Percentiles rank a stretch among this genome's conserved stretches.
These are phyloP conservation scores for Escarpia spicata DNA, from an alignment of 2,888 invertebrate genomes.

Conservation along the genomic window DNA sequence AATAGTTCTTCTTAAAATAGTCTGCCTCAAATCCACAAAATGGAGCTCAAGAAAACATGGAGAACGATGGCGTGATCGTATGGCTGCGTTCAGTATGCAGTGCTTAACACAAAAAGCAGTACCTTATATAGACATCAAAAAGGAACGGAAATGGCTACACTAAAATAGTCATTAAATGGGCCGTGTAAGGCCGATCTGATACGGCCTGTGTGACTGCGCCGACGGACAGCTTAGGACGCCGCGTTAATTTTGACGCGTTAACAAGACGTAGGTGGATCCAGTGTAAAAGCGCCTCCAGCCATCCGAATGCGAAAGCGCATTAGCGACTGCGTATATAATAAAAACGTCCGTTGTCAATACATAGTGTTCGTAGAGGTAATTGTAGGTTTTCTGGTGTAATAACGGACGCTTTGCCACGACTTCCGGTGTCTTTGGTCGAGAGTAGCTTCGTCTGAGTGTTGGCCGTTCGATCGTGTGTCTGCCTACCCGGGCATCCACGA, in stretches of 20 bases:
- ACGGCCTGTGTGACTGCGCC: not conserved
- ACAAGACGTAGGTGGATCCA: not conserved
- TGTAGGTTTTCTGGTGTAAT: not conserved
- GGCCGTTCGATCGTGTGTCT: not conserved
- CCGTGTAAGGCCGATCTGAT: not conserved
- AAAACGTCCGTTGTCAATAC: not conserved
- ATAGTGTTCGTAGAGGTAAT: constrained; percentile 2
- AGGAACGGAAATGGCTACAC: constrained; percentile 3
- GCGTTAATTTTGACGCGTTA: not conserved
- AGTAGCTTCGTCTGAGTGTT: not conserved
- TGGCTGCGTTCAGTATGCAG: not conserved
- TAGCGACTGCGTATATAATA: not conserved
- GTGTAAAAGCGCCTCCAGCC: not conserved
- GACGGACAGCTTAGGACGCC: not conserved
- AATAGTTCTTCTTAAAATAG: not conserved
- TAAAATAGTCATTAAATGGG: not conserved
- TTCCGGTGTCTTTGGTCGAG: not conserved
- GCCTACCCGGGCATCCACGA: not conserved
- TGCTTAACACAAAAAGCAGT: not conserved
- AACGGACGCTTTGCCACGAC: not conserved
- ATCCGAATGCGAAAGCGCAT: not conserved
- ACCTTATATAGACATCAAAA: not conserved
- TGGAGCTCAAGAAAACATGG: not conserved
- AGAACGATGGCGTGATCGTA: not conserved
- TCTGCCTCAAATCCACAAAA: not conserved